These are phyloP conservation scores for Colostygia pectinataria DNA, from an alignment of 2,888 invertebrate genomes.

Conservation along the genomic window DNA sequence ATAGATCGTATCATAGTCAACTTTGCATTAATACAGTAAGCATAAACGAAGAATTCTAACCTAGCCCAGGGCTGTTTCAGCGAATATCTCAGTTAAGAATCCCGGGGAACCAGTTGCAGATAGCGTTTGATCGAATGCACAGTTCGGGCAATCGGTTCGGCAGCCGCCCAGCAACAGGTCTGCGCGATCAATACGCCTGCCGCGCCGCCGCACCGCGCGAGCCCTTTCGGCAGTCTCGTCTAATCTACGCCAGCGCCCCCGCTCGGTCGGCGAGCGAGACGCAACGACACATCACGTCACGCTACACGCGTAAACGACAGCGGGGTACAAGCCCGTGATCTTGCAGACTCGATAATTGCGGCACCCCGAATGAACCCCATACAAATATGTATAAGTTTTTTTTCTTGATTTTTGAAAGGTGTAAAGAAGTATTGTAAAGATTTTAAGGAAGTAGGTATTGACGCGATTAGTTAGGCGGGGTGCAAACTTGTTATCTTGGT, in stretches of 20 bases:
- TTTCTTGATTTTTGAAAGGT: not conserved
- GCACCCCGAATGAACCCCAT: not conserved
- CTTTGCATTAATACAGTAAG: not conserved
- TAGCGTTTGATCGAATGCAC: conserved; percentile 48
- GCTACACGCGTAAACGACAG: conserved; percentile 34
- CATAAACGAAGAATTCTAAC: not conserved
- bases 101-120: conserved; percentile 39
- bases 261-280: conserved; percentile 33
- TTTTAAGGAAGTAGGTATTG: too few relatives aligned
- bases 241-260: conserved; percentile 38
- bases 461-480: too few relatives aligned
- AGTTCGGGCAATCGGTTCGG: conserved; percentile 41
- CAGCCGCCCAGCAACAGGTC: conserved; percentile 80
- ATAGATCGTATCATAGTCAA: not conserved
- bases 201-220: conserved; percentile 64
- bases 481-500: too few relatives aligned
- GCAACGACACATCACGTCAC: conserved; percentile 37
- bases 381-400: not conserved
- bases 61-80: not conserved
- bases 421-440: too few relatives aligned
- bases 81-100: conserved; percentile 17
- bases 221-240: conserved; percentile 55
- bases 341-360: conserved; percentile 8
- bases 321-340: conserved; percentile 18
- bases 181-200: conserved; percentile 70